Evolutionary conservation across 2,888 invertebrate genomes (phyloP).

Genomic region (Drosophila neoperkinsi): DNA sequence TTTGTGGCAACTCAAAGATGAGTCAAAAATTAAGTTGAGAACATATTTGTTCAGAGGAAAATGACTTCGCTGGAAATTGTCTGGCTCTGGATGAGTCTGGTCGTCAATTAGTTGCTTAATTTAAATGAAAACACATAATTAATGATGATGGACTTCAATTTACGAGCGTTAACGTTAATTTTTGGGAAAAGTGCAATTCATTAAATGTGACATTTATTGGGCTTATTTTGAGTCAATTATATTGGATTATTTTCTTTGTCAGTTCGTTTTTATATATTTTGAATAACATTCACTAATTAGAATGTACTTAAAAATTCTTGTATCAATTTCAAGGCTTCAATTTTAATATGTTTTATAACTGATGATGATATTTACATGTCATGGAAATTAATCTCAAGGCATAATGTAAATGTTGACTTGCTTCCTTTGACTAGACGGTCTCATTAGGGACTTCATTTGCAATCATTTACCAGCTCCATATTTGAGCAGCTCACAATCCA

Average conservation of each 20-base stretch:
- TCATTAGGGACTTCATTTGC: not conserved
- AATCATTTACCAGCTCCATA: slow-evolving; percentile 1
- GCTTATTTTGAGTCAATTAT: not conserved
- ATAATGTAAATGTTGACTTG: not conserved
- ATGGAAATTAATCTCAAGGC: not conserved
- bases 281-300: not conserved
- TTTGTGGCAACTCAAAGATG: slow-evolving; percentile 27
- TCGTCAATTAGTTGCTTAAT: not conserved
- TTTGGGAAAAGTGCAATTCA: slow-evolving; percentile 2
- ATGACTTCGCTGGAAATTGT: slow-evolving; percentile 36
- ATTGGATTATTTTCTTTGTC: not conserved
- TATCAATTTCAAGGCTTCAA: not conserved
- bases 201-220: slow-evolving; percentile 9
- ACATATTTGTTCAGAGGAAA: slow-evolving; percentile 22
- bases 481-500: not conserved
- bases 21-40: slow-evolving; percentile 31
- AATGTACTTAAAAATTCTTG: not conserved
- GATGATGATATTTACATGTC: not conserved
- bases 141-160: slow-evolving; percentile 12
- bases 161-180: not conserved
- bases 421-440: not conserved
- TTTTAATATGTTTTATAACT: not conserved
- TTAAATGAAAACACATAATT: slow-evolving; percentile 40
- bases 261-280: no score
- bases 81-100: slow-evolving; percentile 2